Base-by-base conservation (phyloP, 2,797 vertebrate species). In the Emys orbicularis region DNA sequence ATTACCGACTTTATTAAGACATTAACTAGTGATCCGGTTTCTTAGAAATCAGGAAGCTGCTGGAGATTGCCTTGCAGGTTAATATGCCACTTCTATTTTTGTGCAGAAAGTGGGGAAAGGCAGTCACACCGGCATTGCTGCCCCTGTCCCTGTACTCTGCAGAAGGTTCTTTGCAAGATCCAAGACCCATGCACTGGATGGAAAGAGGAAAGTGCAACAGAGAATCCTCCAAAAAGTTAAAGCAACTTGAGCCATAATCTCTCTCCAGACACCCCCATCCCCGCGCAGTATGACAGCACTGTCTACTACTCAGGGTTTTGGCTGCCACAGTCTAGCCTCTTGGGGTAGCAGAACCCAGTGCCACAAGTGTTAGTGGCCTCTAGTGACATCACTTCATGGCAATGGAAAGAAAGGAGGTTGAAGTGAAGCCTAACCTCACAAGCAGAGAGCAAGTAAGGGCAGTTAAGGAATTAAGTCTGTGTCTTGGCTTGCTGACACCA, bases 1-100 rank as follows among this genome's bases (percentile, higher is more conserved):
- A 8, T 86, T 34, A 59, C 2, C 8, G 49, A 47, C 12, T 87
- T 34, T 74, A 44, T 57, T 77, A 52, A 80, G 6, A 49, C 2
- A 56, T 12, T 88, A 2, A 0, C 0, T 50, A 74, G 12, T 5
- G 2, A 86, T 68, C 12, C 37, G 2, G 10, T 84, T 29, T 41
- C 19, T 21, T 72, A 23, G n/a, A 87, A 85, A 94, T 41, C 79
- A 37, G 50, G 9, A 23, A 74, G 57, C n/a, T 91, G 15, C 47
- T 90, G 47, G 8, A 82, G 23, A 12, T 34, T 31, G 16, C 50
- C n/a, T 41, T 84, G 12, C 16, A 0, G 1, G 19, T 50, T 85
- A 4, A 79, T 34, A 5, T 49, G 81, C 31, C 56, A 50, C 12
- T n/a, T 53, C 31, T 23, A 18, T 65, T 50, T 44, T 18, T 79